Base-by-base conservation (phyloP, 1,140 invertebrate species). In the Ganaspis sp. region DNA sequence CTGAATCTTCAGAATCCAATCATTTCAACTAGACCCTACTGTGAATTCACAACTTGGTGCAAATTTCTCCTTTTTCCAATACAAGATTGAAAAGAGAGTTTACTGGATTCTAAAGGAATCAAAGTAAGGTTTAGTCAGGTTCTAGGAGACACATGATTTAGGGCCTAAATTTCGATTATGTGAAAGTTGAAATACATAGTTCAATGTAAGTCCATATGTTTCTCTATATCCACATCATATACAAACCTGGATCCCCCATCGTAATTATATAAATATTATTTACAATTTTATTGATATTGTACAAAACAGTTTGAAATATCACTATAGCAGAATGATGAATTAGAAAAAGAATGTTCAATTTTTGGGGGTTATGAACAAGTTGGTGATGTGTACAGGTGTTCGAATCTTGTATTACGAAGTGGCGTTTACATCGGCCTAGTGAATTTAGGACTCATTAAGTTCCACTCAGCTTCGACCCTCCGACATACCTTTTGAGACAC, bases 401-500 rank as follows among this genome's bases (percentile, higher is more conserved):
- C 76, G 42, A 78, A 64, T 80, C 78, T 75, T 45, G 53, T 76
- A 75, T 80, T 72, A 78, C 78, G 74, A 82, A 82, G 78, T 76
- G 72, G 17, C 73, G 71, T 81, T 81, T 77, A 79, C 75, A 37
- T 29, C 72, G 21, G 73, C 74, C 72, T 70, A 75, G 74, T 70
- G 84, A 87, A 89, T 89, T 89, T 87, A 87, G 83, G 83, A 86
- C 84, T 87, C 86, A 84, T 88, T 88, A 87, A 83, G 84, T 85
- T 81, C 77, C 80, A 81, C 83, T 86, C 83, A 81, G 77, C 71
- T 54, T 79, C 72, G 37, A 75, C 80, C 81, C 80, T 80, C 74
- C 76, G 69, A n/a, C 71, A 70, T 72, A 45, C 70, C 73, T 37
- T 71, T 73, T 73, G 72, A 26, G 73, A 69, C 54, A 21, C 80